Percentiles rank a stretch among this genome's conserved stretches.
Conservation (phyloP, 2,888 invertebrate species). For the Drosophila helvetica region DNA sequence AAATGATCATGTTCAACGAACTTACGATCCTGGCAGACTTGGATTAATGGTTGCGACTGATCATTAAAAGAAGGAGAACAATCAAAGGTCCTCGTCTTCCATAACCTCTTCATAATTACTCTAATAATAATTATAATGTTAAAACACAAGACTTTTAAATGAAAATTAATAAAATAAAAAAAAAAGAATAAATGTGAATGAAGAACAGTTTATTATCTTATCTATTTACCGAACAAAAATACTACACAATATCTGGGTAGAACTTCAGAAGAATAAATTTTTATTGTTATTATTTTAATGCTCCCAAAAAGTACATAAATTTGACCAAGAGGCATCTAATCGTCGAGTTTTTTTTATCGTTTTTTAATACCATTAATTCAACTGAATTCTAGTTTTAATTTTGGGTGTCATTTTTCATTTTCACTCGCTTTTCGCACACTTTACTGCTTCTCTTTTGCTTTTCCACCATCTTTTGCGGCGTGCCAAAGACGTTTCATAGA, state of each 20-base stretch:
- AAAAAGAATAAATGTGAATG: no score
- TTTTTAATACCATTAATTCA: constrained; percentile 61
- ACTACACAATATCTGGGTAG: no score
- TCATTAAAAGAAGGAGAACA: neutral
- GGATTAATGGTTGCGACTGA: neutral
- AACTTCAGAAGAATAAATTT: no score
- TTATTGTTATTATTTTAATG: no score
- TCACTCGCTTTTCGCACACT: constrained; percentile 39
- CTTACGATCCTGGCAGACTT: constrained; percentile 24
- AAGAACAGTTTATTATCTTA: no score
- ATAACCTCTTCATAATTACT: neutral
- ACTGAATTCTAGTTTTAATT: constrained; percentile 47
- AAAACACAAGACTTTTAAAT: no score
- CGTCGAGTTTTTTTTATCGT: constrained; percentile 1
- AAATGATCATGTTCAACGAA: constrained; percentile 45
- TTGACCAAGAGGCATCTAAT: neutral
- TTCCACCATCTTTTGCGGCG: constrained; percentile 15
- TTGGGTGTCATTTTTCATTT: constrained; percentile 61
- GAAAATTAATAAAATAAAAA: no score
- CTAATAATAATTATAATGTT: neutral
- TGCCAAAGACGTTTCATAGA: constrained; percentile 36
- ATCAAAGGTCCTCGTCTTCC: no score
- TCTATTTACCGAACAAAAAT: no score
- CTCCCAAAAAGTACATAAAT: no score
- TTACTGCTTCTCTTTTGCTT: constrained; percentile 19